Evolutionary conservation across 2,888 invertebrate genomes (phyloP).

Genomic region (Osmoderma eremita): DNA sequence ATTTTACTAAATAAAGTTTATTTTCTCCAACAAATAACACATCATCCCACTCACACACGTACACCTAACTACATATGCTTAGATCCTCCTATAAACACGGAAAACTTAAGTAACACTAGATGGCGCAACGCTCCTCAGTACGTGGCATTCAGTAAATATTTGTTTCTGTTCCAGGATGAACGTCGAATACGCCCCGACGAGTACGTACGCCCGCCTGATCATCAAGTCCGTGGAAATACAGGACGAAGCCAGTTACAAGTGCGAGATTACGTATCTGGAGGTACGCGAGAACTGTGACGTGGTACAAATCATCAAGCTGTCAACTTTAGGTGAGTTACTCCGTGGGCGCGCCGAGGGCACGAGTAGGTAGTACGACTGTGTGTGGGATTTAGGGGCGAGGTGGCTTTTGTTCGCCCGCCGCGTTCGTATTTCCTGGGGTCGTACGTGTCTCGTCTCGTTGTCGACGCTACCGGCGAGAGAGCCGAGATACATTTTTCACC

Average conservation of each 20-base stretch:
- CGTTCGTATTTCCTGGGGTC: neutral
- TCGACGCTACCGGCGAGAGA: too few relatives aligned
- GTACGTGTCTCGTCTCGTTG: neutral
- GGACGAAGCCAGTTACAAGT: conserved; percentile 84
- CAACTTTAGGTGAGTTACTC: conserved; percentile 77
- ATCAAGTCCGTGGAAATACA: conserved; percentile 74
- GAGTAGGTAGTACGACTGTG: neutral
- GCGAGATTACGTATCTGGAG: conserved; percentile 84
- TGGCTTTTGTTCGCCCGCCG: neutral
- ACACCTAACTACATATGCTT: too few relatives aligned
- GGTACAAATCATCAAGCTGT: conserved; percentile 81
- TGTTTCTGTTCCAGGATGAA: conserved; percentile 70
- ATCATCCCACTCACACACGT: too few relatives aligned
- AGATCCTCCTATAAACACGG: too few relatives aligned
- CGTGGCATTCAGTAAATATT: conserved; percentile 8
- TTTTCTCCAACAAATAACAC: too few relatives aligned
- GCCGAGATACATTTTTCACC: too few relatives aligned
- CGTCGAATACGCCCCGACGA: conserved; percentile 74
- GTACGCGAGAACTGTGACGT: conserved; percentile 83
- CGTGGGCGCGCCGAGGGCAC: neutral
- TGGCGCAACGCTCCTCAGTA: neutral
- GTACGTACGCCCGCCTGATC: conserved; percentile 74
- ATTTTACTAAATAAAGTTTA: too few relatives aligned
- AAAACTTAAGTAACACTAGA: neutral
- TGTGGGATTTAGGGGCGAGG: neutral